Evolutionary conservation across 2,888 invertebrate genomes (phyloP).

Genomic region (Melieria picta): DNA sequence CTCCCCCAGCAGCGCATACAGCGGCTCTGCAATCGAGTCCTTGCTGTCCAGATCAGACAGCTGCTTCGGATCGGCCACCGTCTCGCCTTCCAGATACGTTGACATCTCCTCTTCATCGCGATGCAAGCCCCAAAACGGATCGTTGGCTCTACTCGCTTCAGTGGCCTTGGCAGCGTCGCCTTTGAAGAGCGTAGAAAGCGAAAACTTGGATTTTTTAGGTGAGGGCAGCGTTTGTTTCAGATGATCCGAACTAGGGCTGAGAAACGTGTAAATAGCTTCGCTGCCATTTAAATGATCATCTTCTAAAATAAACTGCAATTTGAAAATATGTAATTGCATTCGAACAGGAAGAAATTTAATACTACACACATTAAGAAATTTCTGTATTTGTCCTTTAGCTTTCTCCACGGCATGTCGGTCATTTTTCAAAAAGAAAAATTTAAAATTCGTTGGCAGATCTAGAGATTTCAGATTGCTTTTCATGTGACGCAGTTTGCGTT

Average conservation of each 20-base stretch:
- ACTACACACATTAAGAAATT: slow-evolving; percentile 80
- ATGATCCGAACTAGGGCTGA: slow-evolving; percentile 92
- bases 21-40: slow-evolving; percentile 89
- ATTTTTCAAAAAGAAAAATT: slow-evolving; percentile 84
- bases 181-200: slow-evolving; percentile 86
- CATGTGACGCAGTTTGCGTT: slow-evolving; percentile 84
- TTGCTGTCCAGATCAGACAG: slow-evolving; percentile 72
- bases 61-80: slow-evolving; percentile 59
- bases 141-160: slow-evolving; percentile 69
- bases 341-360: not conserved
- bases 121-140: slow-evolving; percentile 69
- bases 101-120: slow-evolving; percentile 85
- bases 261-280: slow-evolving; percentile 88
- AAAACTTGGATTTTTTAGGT: slow-evolving; percentile 88
- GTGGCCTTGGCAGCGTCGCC: slow-evolving; percentile 70
- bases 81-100: slow-evolving; percentile 77
- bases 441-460: slow-evolving; percentile 85
- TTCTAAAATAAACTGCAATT: slow-evolving; percentile 80
- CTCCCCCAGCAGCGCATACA: slow-evolving; percentile 88
- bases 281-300: slow-evolving; percentile 88
- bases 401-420: slow-evolving; percentile 84
- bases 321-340: slow-evolving; percentile 2
- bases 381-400: slow-evolving; percentile 84
- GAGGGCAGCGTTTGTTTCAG: slow-evolving; percentile 80
- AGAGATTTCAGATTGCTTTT: slow-evolving; percentile 82